Evolutionary conservation across 1,140 invertebrate genomes (phyloP).

Genomic region (Scaptomyza graminum): DNA sequence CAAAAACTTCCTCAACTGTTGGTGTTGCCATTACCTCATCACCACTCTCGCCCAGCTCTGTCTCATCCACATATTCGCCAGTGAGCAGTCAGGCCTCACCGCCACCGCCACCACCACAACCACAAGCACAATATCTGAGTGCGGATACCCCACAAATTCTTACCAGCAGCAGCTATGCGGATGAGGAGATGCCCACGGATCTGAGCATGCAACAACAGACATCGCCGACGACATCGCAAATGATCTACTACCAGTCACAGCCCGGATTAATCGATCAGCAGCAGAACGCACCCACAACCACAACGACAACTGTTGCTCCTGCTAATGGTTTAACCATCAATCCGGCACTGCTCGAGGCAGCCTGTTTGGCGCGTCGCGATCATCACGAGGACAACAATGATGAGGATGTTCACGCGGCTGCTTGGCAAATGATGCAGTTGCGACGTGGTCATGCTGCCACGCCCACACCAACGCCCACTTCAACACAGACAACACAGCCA

Average conservation of each 20-base stretch:
- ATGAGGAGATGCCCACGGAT: conserved; percentile 79
- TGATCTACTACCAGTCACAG: conserved; percentile 37
- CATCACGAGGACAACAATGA: conserved; percentile 52
- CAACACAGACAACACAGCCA: conserved; percentile 15
- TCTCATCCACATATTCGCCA: conserved; percentile 66
- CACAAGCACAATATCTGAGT: conserved; percentile 32
- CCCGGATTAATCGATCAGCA: conserved; percentile 34
- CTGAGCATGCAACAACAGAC: conserved; percentile 67
- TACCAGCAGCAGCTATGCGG: conserved; percentile 36
- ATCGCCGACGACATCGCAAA: background rate
- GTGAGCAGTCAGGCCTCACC: conserved; percentile 60
- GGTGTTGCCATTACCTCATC: background rate
- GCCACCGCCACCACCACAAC: conserved; percentile 34
- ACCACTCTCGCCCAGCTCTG: conserved; percentile 62
- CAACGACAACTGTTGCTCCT: background rate
- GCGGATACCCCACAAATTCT: conserved; percentile 58
- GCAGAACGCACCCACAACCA: conserved; percentile 17
- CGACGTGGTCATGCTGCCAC: conserved; percentile 54
- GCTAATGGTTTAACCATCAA: conserved; percentile 79
- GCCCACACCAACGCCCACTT: conserved; percentile 27
- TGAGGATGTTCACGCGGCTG: conserved; percentile 61
- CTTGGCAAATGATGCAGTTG: conserved; percentile 70
- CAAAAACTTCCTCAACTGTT: conserved; percentile 23
- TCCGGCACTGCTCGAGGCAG: conserved; percentile 85
- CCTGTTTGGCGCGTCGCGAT: conserved; percentile 75